Percentiles rank a stretch among this genome's conserved stretches.
phyloP scores from a whole-genome alignment of 1,140 invertebrate genomes.

The Drosophila kohkoa region DNA sequence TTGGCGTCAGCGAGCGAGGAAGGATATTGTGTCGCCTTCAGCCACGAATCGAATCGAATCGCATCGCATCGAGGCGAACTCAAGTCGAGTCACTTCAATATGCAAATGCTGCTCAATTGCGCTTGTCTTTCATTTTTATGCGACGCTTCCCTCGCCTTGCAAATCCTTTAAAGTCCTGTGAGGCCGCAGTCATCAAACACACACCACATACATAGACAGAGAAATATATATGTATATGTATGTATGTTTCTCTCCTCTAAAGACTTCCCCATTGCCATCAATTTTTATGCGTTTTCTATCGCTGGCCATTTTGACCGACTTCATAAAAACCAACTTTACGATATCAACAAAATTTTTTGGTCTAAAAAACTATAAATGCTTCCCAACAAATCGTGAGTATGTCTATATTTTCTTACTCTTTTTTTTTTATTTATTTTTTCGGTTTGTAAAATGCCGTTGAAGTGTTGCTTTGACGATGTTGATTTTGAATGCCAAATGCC shows the following conservation, averaged over 20 bases:
- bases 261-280: constrained; percentile 61
- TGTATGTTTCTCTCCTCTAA: constrained; percentile 14
- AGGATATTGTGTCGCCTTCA: constrained; percentile 30
- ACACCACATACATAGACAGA: background rate
- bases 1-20: constrained; percentile 42
- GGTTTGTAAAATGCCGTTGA: constrained; percentile 42
- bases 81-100: constrained; percentile 72
- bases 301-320: constrained; percentile 76
- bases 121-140: constrained; percentile 72
- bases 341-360: constrained; percentile 57
- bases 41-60: constrained; percentile 27
- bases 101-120: constrained; percentile 80
- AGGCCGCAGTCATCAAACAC: constrained; percentile 24
- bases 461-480: constrained; percentile 49
- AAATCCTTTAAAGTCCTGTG: constrained; percentile 59
- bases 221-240: background rate
- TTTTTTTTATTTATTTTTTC: constrained; percentile 6
- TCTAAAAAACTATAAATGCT: constrained; percentile 65
- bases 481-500: background rate
- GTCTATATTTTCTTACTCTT: background rate
- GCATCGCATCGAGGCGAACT: constrained; percentile 1
- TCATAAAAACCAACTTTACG: constrained; percentile 77
- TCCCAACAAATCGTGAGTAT: background rate
- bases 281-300: constrained; percentile 78
- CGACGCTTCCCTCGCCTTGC: constrained; percentile 20